A percentile compares a stretch with the other conserved stretches of the same genome.
Conservation (phyloP, 2,113 vertebrate genomes). For the Hypocryptadius cinnamomeus region DNA sequence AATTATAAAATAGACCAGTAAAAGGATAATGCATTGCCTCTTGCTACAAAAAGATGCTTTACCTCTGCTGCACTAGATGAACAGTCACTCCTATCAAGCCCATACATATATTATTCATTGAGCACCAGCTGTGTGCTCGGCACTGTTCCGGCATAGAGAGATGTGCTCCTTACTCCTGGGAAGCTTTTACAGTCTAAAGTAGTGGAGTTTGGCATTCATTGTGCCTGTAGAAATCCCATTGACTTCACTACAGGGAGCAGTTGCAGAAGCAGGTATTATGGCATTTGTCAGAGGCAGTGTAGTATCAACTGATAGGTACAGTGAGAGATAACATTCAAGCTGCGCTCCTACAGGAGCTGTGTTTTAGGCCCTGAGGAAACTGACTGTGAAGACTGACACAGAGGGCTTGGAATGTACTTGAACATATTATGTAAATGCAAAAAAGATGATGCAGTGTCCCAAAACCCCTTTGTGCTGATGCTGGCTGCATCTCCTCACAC, state of each 20-base stretch:
- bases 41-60: neutral
- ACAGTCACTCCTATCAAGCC: neutral
- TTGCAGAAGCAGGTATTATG: neutral
- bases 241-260: constrained; percentile 11
- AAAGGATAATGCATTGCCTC: neutral
- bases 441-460: neutral
- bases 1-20: constrained; percentile 3
- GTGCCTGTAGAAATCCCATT: neutral
- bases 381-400: neutral
- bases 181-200: constrained; percentile 2
- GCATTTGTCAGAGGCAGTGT: neutral
- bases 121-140: constrained; percentile 23
- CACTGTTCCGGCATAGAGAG: neutral
- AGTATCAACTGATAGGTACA: neutral
- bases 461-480: neutral
- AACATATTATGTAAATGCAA: neutral
- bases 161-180: neutral
- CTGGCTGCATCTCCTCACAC: neutral
- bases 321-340: neutral
- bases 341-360: neutral
- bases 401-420: neutral
- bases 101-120: constrained; percentile 43
- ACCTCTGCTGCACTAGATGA: neutral
- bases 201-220: neutral
- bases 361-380: neutral